A percentile compares a stretch with the other conserved stretches of the same genome.
These are phyloP conservation scores for Serinus canaria DNA, from an alignment of 2,113 vertebrate genomes.

Conservation along the genomic window DNA sequence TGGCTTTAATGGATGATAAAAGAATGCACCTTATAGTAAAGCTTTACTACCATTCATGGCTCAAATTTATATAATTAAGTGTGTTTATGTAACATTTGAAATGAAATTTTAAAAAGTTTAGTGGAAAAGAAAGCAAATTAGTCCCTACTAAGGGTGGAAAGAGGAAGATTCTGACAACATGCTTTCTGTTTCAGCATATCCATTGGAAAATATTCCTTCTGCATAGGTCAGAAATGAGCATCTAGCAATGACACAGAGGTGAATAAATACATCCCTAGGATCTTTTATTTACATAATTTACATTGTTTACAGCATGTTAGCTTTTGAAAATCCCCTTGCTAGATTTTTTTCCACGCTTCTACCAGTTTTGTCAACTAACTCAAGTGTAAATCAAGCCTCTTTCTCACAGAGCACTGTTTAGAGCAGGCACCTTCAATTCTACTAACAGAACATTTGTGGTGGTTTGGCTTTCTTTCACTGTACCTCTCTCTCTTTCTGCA, in stretches of 20 bases:
- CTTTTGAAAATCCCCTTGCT: neutral
- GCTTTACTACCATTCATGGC: neutral
- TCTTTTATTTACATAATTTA: neutral
- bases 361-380: neutral
- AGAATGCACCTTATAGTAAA: conserved; percentile 22
- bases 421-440: neutral
- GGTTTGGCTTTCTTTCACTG: neutral
- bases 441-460: neutral
- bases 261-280: neutral
- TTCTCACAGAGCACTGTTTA: accelerated
- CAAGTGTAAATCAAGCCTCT: neutral
- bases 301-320: neutral
- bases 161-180: neutral
- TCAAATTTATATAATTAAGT: conserved; percentile 45
- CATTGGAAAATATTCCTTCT: neutral
- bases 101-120: neutral
- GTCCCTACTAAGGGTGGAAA: neutral
- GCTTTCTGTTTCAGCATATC: neutral
- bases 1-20: conserved; percentile 30
- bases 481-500: neutral
- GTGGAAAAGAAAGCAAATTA: conserved; percentile 27
- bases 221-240: neutral
- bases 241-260: neutral
- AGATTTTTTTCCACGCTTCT: neutral
- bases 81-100: conserved; percentile 30